Conservation (phyloP, 2,888 invertebrate genomes). For the Pilophorus perplexus region DNA sequence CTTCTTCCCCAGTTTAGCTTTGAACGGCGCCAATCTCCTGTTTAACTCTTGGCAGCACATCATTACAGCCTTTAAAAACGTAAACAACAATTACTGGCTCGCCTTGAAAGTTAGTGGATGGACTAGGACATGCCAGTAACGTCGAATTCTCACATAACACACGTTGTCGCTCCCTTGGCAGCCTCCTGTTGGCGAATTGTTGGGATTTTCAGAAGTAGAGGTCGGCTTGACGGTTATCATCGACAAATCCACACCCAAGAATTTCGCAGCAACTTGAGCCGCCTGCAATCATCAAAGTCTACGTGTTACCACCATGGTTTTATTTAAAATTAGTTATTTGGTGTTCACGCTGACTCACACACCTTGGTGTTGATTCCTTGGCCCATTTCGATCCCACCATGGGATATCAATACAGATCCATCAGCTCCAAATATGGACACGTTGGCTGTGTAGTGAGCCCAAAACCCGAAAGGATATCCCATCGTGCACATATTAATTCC, state of each 20-base stretch:
- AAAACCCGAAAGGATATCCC: conserved; percentile 61
- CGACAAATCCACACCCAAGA: conserved; percentile 67
- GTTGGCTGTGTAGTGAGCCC: conserved; percentile 59
- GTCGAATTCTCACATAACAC: conserved; percentile 46
- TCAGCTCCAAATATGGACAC: conserved; percentile 70
- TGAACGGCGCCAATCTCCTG: conserved; percentile 56
- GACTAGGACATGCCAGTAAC: too few species aligned
- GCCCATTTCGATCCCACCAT: conserved; percentile 74
- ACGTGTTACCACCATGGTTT: too few species aligned
- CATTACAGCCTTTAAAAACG: conserved; percentile 57
- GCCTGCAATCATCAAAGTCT: conserved; percentile 55
- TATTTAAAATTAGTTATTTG: too few species aligned
- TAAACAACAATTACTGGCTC: too few species aligned
- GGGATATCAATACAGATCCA: conserved; percentile 67
- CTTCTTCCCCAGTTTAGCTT: conserved; percentile 43
- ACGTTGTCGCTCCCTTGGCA: conserved; percentile 70
- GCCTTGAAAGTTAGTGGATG: too few species aligned
- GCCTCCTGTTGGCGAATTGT: conserved; percentile 66
- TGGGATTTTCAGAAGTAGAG: conserved; percentile 64
- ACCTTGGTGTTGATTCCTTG: conserved; percentile 81
- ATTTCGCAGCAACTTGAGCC: conserved; percentile 71
- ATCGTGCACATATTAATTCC: conserved; percentile 68
- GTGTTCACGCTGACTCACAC: too few species aligned
- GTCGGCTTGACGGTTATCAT: conserved; percentile 65
- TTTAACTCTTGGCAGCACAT: conserved; percentile 64